Evolutionary conservation across 2,113 vertebrate species (phyloP).

Genomic region (Theristicus caerulescens): DNA sequence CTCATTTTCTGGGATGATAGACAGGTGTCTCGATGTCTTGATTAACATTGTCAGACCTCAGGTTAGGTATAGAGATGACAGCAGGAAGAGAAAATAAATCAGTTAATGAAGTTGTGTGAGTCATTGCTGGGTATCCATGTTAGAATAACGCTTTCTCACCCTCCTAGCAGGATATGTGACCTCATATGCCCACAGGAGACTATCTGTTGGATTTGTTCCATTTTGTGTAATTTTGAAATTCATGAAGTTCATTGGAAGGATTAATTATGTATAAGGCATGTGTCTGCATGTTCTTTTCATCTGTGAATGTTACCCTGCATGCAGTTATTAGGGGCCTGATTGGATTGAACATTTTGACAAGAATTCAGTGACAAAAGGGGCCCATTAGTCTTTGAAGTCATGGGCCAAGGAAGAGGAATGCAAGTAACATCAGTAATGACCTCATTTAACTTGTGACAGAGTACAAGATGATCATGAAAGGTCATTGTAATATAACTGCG

Average conservation of each 20-base stretch:
- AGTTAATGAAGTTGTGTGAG: constrained; percentile 2
- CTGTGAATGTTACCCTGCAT: constrained; percentile 28
- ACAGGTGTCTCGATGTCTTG: background rate
- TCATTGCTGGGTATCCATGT: background rate
- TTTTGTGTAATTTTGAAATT: constrained; percentile 64
- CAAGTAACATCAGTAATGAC: constrained; percentile 62
- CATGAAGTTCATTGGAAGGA: constrained; percentile 53
- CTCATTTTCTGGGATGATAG: background rate
- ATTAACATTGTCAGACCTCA: background rate
- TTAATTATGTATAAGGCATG: constrained; percentile 65
- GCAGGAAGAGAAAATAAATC: constrained; percentile 1
- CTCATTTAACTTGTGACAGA: constrained; percentile 62
- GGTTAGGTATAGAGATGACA: background rate
- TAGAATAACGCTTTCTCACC: background rate
- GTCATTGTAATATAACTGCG: background rate
- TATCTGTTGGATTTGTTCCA: constrained; percentile 52
- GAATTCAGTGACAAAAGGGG: constrained; percentile 61
- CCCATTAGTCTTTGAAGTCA: constrained; percentile 55
- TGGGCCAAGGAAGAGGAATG: constrained; percentile 50
- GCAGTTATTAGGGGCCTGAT: constrained; percentile 53
- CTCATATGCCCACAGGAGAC: constrained; percentile 36
- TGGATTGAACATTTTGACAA: constrained; percentile 63
- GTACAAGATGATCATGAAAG: constrained; percentile 55
- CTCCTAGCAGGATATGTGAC: constrained; percentile 17
- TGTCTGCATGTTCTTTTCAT: constrained; percentile 64